Conservation (phyloP, 2,888 invertebrate genomes). For the Drepana falcataria region DNA sequence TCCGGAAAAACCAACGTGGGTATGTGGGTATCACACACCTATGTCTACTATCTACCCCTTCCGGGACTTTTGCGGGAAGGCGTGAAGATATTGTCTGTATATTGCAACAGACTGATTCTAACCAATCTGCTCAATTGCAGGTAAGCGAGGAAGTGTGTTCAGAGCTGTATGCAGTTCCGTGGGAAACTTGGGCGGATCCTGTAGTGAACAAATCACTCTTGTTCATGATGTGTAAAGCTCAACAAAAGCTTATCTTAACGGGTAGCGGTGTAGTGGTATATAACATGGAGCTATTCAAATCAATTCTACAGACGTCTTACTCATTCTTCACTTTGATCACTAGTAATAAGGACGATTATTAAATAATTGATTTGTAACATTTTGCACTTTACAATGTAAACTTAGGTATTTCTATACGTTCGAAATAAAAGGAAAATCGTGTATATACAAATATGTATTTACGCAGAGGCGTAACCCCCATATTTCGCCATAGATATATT, state of each 20-base stretch:
- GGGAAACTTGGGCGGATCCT: constrained; percentile 44
- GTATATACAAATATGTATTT: too few relatives aligned
- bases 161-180: constrained; percentile 40
- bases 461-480: too few relatives aligned
- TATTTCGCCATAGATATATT: too few relatives aligned
- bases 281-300: constrained; percentile 57
- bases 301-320: constrained; percentile 55
- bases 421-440: too few relatives aligned
- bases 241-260: constrained; percentile 39
- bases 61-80: too few relatives aligned
- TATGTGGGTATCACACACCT: too few relatives aligned
- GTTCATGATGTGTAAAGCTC: constrained; percentile 50
- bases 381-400: too few relatives aligned
- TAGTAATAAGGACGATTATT: neutral
- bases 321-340: constrained; percentile 57
- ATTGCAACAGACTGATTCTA: too few relatives aligned
- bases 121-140: constrained; percentile 19
- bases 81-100: neutral
- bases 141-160: constrained; percentile 36
- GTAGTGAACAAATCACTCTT: constrained; percentile 35
- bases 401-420: too few relatives aligned
- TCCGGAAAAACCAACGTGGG: too few relatives aligned
- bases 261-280: constrained; percentile 45
- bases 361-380: neutral
- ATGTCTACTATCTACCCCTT: too few relatives aligned